These are phyloP conservation scores for Bombus fervidus DNA, from an alignment of 1,140 invertebrate genomes.

Conservation along the genomic window DNA sequence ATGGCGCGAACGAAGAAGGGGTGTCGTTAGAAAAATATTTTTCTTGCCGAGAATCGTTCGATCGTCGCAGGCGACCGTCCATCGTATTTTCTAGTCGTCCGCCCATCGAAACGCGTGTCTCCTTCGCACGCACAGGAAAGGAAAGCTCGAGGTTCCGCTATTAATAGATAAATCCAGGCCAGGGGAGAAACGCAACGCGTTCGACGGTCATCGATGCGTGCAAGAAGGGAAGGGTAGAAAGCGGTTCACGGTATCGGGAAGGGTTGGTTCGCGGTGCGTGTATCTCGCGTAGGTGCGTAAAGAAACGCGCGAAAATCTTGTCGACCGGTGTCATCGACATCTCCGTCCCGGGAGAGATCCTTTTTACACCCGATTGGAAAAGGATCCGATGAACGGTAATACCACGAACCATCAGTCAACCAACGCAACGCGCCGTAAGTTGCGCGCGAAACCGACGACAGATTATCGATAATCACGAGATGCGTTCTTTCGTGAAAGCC, in stretches of 20 bases:
- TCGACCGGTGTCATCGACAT: conserved; percentile 30
- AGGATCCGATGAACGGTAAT: background rate
- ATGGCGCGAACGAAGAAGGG: background rate
- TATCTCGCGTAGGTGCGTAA: conserved; percentile 18
- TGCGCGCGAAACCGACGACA: background rate
- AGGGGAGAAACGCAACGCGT: conserved; percentile 58
- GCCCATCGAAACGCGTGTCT: conserved; percentile 21
- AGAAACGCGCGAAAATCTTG: conserved; percentile 51
- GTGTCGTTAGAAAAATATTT: background rate
- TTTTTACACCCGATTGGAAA: background rate
- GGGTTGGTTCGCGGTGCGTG: conserved; percentile 31
- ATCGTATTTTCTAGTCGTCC: conserved; percentile 23
- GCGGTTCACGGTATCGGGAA: conserved; percentile 31
- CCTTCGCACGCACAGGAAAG: conserved; percentile 41
- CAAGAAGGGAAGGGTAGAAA: conserved; percentile 67
- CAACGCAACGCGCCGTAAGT: background rate
- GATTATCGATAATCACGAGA: background rate
- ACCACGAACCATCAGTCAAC: background rate
- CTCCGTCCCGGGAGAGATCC: background rate
- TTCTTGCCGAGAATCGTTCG: conserved; percentile 3
- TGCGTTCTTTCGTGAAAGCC: background rate
- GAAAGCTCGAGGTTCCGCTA: conserved; percentile 62
- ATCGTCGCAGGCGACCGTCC: too few relatives aligned
- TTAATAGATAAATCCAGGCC: conserved; percentile 74
- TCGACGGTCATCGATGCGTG: conserved; percentile 67